Base-by-base conservation (phyloP, 2,888 invertebrate species). In the Coelopa pilipes region DNA sequence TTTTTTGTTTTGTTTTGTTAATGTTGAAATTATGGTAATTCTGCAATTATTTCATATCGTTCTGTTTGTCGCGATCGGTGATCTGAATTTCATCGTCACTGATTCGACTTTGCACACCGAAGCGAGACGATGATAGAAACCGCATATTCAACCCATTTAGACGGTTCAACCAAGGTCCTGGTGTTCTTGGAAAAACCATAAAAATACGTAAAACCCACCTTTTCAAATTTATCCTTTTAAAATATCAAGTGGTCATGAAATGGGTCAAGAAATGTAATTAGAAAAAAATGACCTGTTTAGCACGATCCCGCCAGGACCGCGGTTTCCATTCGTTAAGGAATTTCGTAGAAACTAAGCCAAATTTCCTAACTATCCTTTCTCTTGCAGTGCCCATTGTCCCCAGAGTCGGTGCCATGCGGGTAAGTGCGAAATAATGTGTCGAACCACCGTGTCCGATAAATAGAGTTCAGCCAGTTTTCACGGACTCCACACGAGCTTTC, bases 41-140 rank as follows among this genome's bases (percentile, higher is more conserved):
- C 63, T 17, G 55, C 55, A 65, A 53, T 66, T 72, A 59, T 45
- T 68, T 45, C 62, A 13, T 69, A 53, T 72, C 53, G 62, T 69
- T 68, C 19, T 45, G 13, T 55, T 13, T 46, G 63, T 65, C 53
- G 34, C 4, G 10, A 50, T 68, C 19, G 4, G 19, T 66, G 66
- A 66, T 21, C 66, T 47, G 12, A 34, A 46, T 68, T 69, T 69
- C 45, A 67, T 50, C n/a, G 7, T 34, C 17, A 10, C 47, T 1
- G 11, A 24, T 60, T 65, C 49, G 45, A 57, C 7, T 13, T 73
- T 68, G 67, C 46, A 11, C 47, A 69, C 13, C 47, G 45, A 19
- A 19, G 46, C 49, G 59, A 67, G 60, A 57, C 47, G 59, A 11
- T 53, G 10, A 4, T 34, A 4, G 34, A 34, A 34, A 7, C 34